Evolutionary conservation across 2,888 invertebrate genomes (phyloP).

Genomic region (Cepaea hortensis): DNA sequence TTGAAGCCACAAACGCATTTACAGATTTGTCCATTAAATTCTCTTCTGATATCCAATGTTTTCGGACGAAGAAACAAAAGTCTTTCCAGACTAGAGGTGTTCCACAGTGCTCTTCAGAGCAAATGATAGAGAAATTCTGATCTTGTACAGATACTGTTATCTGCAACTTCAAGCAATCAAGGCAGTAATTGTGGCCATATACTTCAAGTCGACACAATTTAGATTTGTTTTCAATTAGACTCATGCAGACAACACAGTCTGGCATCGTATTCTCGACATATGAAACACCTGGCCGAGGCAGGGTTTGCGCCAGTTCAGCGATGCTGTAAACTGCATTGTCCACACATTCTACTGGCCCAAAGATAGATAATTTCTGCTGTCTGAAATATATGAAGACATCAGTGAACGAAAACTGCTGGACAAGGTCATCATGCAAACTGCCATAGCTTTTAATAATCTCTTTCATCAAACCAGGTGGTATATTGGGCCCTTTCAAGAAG

Average conservation of each 20-base stretch:
- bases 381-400: slow-evolving; percentile 55
- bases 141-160: slow-evolving; percentile 51
- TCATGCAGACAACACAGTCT: slow-evolving; percentile 69
- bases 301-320: slow-evolving; percentile 11
- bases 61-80: slow-evolving; percentile 48
- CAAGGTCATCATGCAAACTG: slow-evolving; percentile 54
- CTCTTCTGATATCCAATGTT: slow-evolving; percentile 4
- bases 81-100: slow-evolving; percentile 59
- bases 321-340: slow-evolving; percentile 2
- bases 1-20: slow-evolving; percentile 56
- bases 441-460: slow-evolving; percentile 58
- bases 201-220: slow-evolving; percentile 65
- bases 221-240: slow-evolving; percentile 56
- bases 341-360: slow-evolving; percentile 31
- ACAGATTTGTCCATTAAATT: slow-evolving; percentile 57
- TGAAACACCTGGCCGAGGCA: neutral
- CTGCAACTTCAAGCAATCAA: slow-evolving; percentile 58
- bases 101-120: slow-evolving; percentile 62
- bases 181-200: slow-evolving; percentile 72
- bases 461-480: slow-evolving; percentile 64
- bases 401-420: slow-evolving; percentile 47
- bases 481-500: slow-evolving; percentile 54
- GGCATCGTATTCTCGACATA: slow-evolving; percentile 26
- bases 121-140: slow-evolving; percentile 63
- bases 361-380: slow-evolving; percentile 32